Conservation (phyloP, 2,888 invertebrate species). For the Melieria crassipennis region DNA sequence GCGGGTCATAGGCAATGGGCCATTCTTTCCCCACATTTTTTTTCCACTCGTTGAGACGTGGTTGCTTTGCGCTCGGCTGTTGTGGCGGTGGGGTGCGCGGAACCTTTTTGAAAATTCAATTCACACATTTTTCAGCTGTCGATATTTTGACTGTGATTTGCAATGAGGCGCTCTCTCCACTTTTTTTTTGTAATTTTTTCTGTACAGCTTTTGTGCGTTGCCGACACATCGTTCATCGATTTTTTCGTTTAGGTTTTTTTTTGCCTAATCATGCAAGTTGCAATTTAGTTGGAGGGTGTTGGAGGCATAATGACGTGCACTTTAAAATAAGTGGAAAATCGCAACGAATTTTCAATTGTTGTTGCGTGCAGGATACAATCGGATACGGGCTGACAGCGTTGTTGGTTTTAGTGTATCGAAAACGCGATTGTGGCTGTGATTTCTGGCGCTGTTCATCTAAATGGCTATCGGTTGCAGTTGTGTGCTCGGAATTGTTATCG, state of each 20-base stretch:
- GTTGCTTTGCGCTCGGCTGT: no score
- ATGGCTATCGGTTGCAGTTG: conserved; percentile 7
- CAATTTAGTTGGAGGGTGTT: conserved; percentile 8
- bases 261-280: conserved; percentile 27
- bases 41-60: not conserved
- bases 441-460: not conserved
- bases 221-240: not conserved
- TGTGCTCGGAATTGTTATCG: no score
- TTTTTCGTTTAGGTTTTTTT: not conserved
- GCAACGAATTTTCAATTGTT: conserved; percentile 4
- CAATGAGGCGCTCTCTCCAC: conserved; percentile 22
- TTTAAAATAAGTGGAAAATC: conserved; percentile 56
- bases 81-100: conserved; percentile 4
- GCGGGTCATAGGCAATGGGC: conserved; percentile 1
- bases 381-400: not conserved
- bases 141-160: conserved; percentile 59
- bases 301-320: conserved; percentile 39
- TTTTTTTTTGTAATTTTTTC: not conserved
- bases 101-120: conserved; percentile 57
- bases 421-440: not conserved
- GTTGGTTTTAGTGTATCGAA: conserved; percentile 9
- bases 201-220: no score
- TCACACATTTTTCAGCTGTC: conserved; percentile 60
- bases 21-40: not conserved
- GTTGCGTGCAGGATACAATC: not conserved